Evolutionary conservation across 1,140 invertebrate genomes (phyloP).

Genomic region (Diuraphis noxia): DNA sequence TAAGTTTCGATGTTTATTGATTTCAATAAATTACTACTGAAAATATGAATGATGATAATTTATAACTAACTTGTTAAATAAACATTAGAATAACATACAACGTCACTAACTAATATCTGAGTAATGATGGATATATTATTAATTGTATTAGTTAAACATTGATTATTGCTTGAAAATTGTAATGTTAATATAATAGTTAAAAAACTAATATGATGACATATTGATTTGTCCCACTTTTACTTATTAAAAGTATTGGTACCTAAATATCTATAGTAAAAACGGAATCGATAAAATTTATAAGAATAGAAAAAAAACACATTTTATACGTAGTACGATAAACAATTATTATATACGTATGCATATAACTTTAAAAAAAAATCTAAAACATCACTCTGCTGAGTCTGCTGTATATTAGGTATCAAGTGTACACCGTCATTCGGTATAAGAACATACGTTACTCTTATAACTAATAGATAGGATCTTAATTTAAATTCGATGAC

Average conservation of each 20-base stretch:
- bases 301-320: neutral
- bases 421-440: neutral
- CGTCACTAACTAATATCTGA: neutral
- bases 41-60: neutral
- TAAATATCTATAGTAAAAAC: no score
- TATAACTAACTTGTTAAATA: neutral
- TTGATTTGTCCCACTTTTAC: neutral
- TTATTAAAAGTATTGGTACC: neutral
- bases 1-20: neutral
- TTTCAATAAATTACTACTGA: neutral
- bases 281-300: no score
- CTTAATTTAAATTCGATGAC: neutral
- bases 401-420: neutral
- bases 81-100: neutral
- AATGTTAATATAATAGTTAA: neutral
- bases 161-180: neutral
- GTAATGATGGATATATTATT: neutral
- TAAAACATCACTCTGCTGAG: accelerated
- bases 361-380: neutral
- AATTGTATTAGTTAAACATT: neutral
- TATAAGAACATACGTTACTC: no score
- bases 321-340: neutral
- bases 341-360: neutral
- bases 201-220: neutral
- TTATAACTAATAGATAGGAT: neutral